A percentile compares a stretch with the other conserved stretches of the same genome.
Evolutionary conservation across 2,797 vertebrate species (phyloP).

Genomic region (Pelochelys cantorii): DNA sequence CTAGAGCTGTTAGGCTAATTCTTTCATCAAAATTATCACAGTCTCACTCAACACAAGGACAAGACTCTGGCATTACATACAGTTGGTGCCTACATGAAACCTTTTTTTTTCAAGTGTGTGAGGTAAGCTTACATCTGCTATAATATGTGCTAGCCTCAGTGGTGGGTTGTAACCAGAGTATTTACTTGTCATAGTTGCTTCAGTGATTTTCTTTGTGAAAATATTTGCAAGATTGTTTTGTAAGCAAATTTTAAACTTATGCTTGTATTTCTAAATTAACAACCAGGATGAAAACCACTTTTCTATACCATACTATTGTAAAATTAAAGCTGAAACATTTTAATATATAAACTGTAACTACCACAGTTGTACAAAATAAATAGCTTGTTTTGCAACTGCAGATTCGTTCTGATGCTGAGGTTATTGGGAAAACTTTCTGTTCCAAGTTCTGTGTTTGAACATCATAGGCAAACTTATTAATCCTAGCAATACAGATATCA

Average conservation of each 20-base stretch:
- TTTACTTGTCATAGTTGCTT: conserved; percentile 9
- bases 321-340: not conserved
- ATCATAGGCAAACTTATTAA: not conserved
- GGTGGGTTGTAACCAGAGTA: not conserved
- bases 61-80: not conserved
- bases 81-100: not conserved
- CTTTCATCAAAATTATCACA: not conserved
- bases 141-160: not conserved
- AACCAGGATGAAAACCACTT: not conserved
- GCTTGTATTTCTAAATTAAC: not conserved
- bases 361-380: not conserved
- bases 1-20: not conserved
- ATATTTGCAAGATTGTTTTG: not conserved
- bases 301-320: not conserved
- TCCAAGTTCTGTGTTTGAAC: not conserved
- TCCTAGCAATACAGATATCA: not conserved
- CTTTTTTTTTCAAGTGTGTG: not conserved
- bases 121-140: not conserved
- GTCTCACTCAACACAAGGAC: not conserved
- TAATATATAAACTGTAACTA: not conserved
- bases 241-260: not conserved
- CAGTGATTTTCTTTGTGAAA: conserved; percentile 12
- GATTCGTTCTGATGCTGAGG: not conserved
- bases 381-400: not conserved
- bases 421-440: not conserved